Base-by-base conservation (phyloP, 1,140 invertebrate species). In the Periplaneta americana region DNA sequence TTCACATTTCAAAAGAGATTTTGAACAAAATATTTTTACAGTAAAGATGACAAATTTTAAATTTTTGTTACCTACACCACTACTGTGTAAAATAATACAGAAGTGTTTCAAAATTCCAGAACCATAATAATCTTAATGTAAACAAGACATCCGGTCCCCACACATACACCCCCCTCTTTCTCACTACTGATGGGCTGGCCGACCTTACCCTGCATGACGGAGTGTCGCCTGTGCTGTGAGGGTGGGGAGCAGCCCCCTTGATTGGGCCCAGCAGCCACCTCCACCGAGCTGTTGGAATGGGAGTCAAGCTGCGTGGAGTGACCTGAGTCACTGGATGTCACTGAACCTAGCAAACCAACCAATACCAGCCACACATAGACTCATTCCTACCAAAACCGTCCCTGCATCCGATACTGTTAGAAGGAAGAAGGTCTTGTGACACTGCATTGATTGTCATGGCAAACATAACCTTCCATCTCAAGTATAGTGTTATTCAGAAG, bases 271-370 rank as follows among this genome's bases (percentile, higher is more conserved):
- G 88, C 88, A 81, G 88, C 89, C 15, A 91, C 88, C 85, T 91
- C 91, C 22, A 91, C 88, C 82, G 92, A 93, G 88, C 91, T 92
- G 84, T 91, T 91, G 83, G 92, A 92, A 85, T 93, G 91, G 85
- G 92, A 91, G 89, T 94, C 93, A 85, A 93, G 92, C 86, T 95
- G 94, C 66, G 94, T 95, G 82, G 94, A 95, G 87, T 95, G 94
- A 85, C 95, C 95, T 85, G 95, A 96, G 89, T 97, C 95, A 87
- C 93, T 95, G 83, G 95, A 96, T 83, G 95, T 95, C 83, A 95
- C 92, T 80, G 95, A 96, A 87, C 94, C 95, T 93, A 78, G 13
- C 39, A 78, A 78, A 34, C n/a, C 48, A 66, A 66, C 48, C 48
- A 66, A 66, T 66, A 66, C 48, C 48, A 66, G 48, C 48, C 48